Evolutionary conservation across 2,888 invertebrate species (phyloP).

Genomic region (Gerosis bhagava): DNA sequence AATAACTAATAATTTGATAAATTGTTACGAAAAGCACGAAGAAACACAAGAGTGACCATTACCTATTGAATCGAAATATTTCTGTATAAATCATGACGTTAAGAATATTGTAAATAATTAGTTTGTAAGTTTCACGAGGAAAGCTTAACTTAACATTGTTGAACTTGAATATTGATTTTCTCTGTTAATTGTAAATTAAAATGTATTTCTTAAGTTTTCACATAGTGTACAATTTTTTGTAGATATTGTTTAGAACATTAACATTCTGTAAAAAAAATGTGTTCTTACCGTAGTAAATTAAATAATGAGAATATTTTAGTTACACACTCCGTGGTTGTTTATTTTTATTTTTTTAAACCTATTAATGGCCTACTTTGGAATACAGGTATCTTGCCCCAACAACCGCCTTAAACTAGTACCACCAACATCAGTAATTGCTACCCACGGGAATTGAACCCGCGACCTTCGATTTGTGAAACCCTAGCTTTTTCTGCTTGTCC

Average conservation of each 20-base stretch:
- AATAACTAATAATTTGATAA: background rate
- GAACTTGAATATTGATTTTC: slow-evolving; percentile 75
- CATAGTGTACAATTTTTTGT: slow-evolving; percentile 81
- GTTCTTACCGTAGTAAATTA: slow-evolving; percentile 83
- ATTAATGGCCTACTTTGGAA: no score
- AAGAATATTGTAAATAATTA: slow-evolving; percentile 70
- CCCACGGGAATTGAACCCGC: no score
- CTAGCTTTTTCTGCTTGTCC: no score
- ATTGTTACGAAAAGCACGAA: slow-evolving; percentile 9
- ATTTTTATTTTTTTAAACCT: slow-evolving; percentile 38
- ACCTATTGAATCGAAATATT: slow-evolving; percentile 47
- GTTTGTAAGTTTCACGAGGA: slow-evolving; percentile 56
- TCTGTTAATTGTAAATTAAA: slow-evolving; percentile 79
- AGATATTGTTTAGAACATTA: slow-evolving; percentile 79
- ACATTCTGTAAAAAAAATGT: slow-evolving; percentile 81
- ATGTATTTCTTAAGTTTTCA: slow-evolving; percentile 73
- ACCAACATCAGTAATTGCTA: no score
- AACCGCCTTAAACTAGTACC: no score
- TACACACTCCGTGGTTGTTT: slow-evolving; percentile 67
- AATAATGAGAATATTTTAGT: slow-evolving; percentile 83
- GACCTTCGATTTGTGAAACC: no score
- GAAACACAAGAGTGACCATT: slow-evolving; percentile 13
- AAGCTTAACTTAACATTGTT: slow-evolving; percentile 79
- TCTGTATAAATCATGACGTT: slow-evolving; percentile 67
- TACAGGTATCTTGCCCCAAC: no score